Percentiles rank a stretch among this genome's conserved stretches.
phyloP scores from a whole-genome alignment of 2,113 vertebrate genomes.

The Salvelinus namaycush region DNA sequence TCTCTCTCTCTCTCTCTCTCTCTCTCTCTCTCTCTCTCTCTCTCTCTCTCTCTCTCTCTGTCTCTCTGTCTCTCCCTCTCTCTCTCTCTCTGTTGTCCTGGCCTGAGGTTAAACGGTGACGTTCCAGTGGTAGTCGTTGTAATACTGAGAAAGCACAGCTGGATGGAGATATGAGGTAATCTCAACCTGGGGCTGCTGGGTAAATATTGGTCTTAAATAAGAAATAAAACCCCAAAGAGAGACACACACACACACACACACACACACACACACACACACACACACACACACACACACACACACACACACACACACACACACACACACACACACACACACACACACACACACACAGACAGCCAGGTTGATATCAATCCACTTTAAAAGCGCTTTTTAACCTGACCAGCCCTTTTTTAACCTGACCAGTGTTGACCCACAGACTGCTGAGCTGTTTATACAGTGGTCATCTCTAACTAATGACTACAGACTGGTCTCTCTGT shows the following conservation, averaged over 20 bases:
- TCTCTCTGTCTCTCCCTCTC: neutral
- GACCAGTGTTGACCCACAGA: too few relatives aligned
- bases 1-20: neutral
- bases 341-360: neutral
- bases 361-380: constrained; percentile 16
- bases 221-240: constrained; percentile 80
- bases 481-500: neutral
- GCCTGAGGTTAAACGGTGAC: constrained; percentile 88
- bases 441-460: too few relatives aligned
- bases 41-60: neutral
- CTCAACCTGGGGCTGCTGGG: constrained; percentile 88
- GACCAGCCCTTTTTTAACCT: too few relatives aligned
- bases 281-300: neutral
- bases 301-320: too few relatives aligned
- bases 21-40: rapidly evolving
- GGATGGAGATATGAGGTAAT: constrained; percentile 93
- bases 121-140: constrained; percentile 90
- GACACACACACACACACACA: too few relatives aligned
- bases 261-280: neutral
- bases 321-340: neutral
- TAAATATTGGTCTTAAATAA: constrained; percentile 96
- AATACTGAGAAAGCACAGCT: constrained; percentile 93
- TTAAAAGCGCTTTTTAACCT: too few relatives aligned
- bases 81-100: constrained; percentile 70
- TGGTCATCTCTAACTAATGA: neutral